Evolutionary conservation across 1,140 invertebrate genomes (phyloP), one percentile per base, ranked within the genome.

Genomic region (Nasonia longicornis): DNA sequence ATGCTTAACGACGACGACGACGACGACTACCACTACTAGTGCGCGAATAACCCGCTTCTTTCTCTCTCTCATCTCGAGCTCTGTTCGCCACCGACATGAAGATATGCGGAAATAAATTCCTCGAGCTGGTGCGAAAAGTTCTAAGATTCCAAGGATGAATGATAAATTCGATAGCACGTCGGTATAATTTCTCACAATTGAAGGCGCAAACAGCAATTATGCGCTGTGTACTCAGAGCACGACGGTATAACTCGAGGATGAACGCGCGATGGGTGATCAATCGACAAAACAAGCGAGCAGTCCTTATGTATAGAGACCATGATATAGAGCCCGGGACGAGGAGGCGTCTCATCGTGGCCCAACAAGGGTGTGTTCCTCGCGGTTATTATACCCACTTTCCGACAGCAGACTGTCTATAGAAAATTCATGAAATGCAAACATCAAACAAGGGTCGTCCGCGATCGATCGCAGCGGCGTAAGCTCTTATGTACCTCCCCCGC

Each of bases 1-100:
- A 88, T 87, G 87, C 86, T 82, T 87, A 86, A 86, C 83, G 70
- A 64, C 58, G 71, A 75, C 81, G 64, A 26, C 26, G 26, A 70
- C 63, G 67, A 58, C 48, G n/a, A 63, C 7, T n/a, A 20, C 31
- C 35, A 26, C 67, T n/a, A 26, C 38, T 42, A 42, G 8, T 42
- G 38, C 38, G 38, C 38, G 38, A 42, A 42, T 42, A 42, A 42
- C 38, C 38, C 38, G 38, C 1, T 0, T 4, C 38, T 42, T 8
- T 26, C 26, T 6, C 35, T 38, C n/a, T n/a, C n/a, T n/a, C n/a
- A n/a, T 10, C 38, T 10, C 38, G 38, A 42, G 38, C 38, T 26
- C 26, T 10, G 38, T 10, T 42, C 31, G 14, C 6, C 69, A 20
- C 2, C 11, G 69, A n/a, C 52, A 29, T n/a, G 20, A 74, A 79